Evolutionary conservation across 2,113 vertebrate genomes (phyloP).

Genomic region (Elephas maximus): DNA sequence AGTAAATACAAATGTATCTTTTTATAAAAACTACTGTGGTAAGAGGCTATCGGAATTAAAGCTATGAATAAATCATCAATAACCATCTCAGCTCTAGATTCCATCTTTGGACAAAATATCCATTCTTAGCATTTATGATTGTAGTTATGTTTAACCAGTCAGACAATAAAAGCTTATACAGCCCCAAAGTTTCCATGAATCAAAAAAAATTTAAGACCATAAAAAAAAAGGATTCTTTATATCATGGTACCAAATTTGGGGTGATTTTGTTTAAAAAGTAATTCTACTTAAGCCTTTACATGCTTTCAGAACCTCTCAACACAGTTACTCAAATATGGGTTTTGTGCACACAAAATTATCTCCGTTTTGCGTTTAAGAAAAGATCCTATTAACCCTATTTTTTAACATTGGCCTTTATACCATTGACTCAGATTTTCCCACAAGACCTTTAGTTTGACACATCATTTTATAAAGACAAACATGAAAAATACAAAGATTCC

Average conservation of each 20-base stretch:
- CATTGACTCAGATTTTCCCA: background rate
- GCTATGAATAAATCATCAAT: background rate
- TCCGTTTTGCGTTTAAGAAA: too few relatives aligned
- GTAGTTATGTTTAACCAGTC: background rate
- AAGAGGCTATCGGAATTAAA: background rate
- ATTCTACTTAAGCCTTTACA: background rate
- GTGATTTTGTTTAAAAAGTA: background rate
- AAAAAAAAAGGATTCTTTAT: background rate
- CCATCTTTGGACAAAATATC: background rate
- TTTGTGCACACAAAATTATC: background rate
- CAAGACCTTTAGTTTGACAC: background rate
- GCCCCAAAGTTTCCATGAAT: background rate
- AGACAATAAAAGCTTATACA: background rate
- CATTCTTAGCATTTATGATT: background rate
- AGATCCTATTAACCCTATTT: background rate
- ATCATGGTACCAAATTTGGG: background rate
- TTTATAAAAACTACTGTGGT: background rate
- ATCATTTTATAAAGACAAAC: conserved; percentile 45
- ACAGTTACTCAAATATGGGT: background rate
- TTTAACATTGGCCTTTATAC: conserved; percentile 5
- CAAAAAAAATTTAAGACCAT: background rate
- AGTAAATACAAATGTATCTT: background rate
- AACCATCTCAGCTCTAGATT: background rate
- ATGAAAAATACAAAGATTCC: background rate
- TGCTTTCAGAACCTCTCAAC: background rate